These are phyloP conservation scores for Corythornis cristatus DNA, from an alignment of 2,113 vertebrate genomes.

Conservation along the genomic window DNA sequence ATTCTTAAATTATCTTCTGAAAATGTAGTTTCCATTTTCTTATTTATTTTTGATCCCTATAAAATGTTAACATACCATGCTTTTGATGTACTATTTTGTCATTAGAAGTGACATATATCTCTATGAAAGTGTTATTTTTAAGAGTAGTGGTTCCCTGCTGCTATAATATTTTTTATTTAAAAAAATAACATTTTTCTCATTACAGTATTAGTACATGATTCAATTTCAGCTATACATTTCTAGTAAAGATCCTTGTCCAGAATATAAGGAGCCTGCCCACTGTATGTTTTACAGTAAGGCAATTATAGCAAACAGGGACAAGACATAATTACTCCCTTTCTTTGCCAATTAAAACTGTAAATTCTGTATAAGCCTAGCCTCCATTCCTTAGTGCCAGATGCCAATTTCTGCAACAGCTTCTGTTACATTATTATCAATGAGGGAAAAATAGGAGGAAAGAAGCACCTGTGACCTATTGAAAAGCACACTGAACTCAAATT, in stretches of 20 bases:
- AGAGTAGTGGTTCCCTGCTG: neutral
- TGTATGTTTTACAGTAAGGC: neutral
- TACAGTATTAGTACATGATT: neutral
- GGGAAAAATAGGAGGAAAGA: neutral
- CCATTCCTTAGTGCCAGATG: neutral
- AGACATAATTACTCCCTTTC: neutral
- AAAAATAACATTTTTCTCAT: neutral
- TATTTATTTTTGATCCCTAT: neutral
- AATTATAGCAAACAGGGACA: neutral
- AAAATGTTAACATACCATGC: neutral
- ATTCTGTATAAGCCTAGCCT: neutral
- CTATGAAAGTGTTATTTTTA: neutral
- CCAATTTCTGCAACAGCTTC: neutral
- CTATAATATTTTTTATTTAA: neutral
- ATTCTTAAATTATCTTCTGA: neutral
- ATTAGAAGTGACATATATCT: neutral
- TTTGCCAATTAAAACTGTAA: neutral
- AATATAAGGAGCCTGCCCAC: neutral
- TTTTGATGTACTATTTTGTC: neutral
- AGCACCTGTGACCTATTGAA: neutral
- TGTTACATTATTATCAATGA: neutral
- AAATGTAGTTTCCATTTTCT: neutral
- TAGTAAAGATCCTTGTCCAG: neutral
- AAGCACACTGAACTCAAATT: neutral
- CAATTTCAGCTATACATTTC: neutral